Evolutionary conservation across 2,797 vertebrate species (phyloP), one percentile per base, ranked within the genome.

Genomic region (Spea hammondii): DNA sequence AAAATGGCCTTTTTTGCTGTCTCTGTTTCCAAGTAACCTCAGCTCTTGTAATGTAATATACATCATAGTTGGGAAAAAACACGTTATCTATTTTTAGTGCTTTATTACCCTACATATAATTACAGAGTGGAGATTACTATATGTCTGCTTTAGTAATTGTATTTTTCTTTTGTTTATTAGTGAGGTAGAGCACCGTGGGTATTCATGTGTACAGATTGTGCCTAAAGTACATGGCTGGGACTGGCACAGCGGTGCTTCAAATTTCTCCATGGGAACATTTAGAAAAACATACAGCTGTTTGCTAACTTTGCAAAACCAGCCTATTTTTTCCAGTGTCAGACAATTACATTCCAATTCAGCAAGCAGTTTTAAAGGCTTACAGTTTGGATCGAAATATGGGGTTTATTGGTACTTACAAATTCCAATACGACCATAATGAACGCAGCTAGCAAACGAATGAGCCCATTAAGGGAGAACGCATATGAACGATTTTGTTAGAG

Each of bases 221-320:
- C 70, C 55, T 73, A 71, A 67, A 72, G 77, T 78, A 67, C 64
- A 79, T 67, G 69, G 62, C 77, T 47, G 70, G 64, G 64, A 73
- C 64, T 68, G 70, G 70, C 77, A 67, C 70, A 73, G 64, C 64
- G 73, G 77, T 60, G 53, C 14, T 73, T 79, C 77, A 66, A 51
- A 73, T 79, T 79, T 73, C 64, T 79, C 77, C 54, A 65, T 73
- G 77, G 77, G 64, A 79, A 73, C 70, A 79, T 73, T 79, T 79
- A 79, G 51, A 53, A 65, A 73, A 73, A 67, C 47, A 68, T 68
- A 73, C 70, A 73, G 64, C 77, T 79, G 77, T 79, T 79, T 79
- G 77, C 77, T 79, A 79, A 73, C 77, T 73, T 79, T 65, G 77
- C 77, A 79, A 79, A 78, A 79, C 70, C 77, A 73, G 53, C 5